Percentiles rank a stretch among this genome's conserved stretches.
Conservation (phyloP, 1,140 invertebrate genomes). For the Zaprionus lachaisei region DNA sequence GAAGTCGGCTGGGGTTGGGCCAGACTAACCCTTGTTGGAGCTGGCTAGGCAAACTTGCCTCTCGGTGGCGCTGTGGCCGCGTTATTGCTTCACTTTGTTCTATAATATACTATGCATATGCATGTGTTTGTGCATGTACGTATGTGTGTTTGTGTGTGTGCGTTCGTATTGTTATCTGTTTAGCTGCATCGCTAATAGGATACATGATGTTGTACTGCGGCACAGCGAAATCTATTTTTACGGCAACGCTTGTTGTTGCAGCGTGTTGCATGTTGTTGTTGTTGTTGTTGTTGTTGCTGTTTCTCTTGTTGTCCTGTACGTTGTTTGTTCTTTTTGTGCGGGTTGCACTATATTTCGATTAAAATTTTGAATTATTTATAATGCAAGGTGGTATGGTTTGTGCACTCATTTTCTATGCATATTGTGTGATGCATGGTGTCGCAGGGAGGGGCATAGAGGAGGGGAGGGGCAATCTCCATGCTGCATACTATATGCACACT, state of each 20-base stretch:
- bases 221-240: constrained; percentile 64
- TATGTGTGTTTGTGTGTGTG: neutral
- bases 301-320: constrained; percentile 9
- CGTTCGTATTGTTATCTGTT: constrained; percentile 41
- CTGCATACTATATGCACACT: neutral
- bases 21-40: neutral
- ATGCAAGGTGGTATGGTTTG: constrained; percentile 45
- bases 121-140: neutral
- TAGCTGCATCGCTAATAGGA: constrained; percentile 53
- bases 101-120: constrained; percentile 2
- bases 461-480: neutral
- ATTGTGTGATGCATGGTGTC: neutral
- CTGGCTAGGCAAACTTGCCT: neutral
- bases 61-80: constrained; percentile 14
- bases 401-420: constrained; percentile 51
- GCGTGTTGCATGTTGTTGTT: constrained; percentile 5
- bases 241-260: constrained; percentile 8
- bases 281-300: constrained; percentile 8
- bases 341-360: constrained; percentile 76
- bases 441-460: neutral
- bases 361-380: constrained; percentile 80
- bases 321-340: constrained; percentile 36
- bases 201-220: constrained; percentile 31
- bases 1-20: too few relatives aligned
- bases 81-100: constrained; percentile 14